These are phyloP conservation scores for Halisarca cf. caerulea DNA, from an alignment of 37 sponge, comb jelly and placozoan genomes.

Conservation along the genomic window DNA sequence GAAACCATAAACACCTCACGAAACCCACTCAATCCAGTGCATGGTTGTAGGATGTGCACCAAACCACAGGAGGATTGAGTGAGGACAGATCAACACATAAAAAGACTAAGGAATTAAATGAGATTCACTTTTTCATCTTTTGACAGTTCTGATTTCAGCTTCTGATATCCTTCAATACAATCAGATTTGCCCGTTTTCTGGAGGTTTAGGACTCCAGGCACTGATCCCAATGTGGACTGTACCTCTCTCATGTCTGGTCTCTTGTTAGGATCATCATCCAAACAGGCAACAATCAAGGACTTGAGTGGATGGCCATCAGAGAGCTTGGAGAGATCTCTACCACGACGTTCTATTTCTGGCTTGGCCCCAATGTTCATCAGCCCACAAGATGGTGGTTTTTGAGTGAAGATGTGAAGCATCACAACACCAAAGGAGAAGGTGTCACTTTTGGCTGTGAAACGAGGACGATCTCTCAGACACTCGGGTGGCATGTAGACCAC, in stretches of 20 bases:
- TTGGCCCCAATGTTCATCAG: neutral
- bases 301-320: conserved; percentile 3
- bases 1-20: too few relatives aligned
- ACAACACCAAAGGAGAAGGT: conserved; percentile 15
- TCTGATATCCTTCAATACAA: too few relatives aligned
- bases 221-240: neutral
- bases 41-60: too few relatives aligned
- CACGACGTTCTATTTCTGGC: too few relatives aligned
- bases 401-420: neutral
- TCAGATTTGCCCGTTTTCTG: too few relatives aligned
- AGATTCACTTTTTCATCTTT: too few relatives aligned
- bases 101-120: too few relatives aligned
- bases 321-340: neutral
- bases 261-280: neutral
- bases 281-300: neutral
- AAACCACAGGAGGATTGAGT: too few relatives aligned
- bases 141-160: too few relatives aligned
- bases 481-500: conserved; percentile 19
- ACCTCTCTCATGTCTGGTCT: neutral
- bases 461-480: neutral
- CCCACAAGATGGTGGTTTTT: neutral
- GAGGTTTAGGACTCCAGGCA: too few relatives aligned
- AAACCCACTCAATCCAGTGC: too few relatives aligned
- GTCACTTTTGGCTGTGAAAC: neutral
- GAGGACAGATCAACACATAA: too few relatives aligned